Conservation (phyloP, 2,113 vertebrate genomes). For the Boleophthalmus pectinirostris region DNA sequence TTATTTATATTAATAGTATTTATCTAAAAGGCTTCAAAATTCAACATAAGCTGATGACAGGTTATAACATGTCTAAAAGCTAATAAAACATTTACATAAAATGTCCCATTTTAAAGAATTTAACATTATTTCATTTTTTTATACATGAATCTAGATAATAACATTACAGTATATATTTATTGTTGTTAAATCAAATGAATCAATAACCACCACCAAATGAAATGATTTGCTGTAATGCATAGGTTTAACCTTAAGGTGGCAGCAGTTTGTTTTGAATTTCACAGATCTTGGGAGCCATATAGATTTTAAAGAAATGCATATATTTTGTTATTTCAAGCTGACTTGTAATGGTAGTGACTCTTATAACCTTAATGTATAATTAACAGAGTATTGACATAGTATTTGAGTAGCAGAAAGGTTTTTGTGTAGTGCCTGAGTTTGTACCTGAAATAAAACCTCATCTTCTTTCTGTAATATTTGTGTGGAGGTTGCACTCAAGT, state of each 20-base stretch:
- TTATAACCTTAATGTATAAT: background rate
- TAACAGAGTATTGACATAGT: background rate
- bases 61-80: too few species aligned
- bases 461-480: background rate
- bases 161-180: too few species aligned
- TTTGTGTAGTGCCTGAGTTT: background rate
- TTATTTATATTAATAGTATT: too few species aligned
- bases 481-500: background rate
- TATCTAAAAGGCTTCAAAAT: too few species aligned
- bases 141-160: background rate
- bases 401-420: background rate
- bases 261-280: constrained; percentile 42
- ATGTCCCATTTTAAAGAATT: too few species aligned
- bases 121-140: background rate
- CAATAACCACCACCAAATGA: too few species aligned
- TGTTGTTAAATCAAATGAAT: background rate
- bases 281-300: background rate
- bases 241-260: constrained; percentile 51
- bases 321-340: background rate
- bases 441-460: background rate
- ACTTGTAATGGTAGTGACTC: background rate
- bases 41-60: too few species aligned
- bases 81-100: too few species aligned
- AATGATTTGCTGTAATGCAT: constrained; percentile 22
- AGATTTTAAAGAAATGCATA: background rate